Evolutionary conservation across 2,888 invertebrate genomes (phyloP).

Genomic region (Hipparchia sbordonii): DNA sequence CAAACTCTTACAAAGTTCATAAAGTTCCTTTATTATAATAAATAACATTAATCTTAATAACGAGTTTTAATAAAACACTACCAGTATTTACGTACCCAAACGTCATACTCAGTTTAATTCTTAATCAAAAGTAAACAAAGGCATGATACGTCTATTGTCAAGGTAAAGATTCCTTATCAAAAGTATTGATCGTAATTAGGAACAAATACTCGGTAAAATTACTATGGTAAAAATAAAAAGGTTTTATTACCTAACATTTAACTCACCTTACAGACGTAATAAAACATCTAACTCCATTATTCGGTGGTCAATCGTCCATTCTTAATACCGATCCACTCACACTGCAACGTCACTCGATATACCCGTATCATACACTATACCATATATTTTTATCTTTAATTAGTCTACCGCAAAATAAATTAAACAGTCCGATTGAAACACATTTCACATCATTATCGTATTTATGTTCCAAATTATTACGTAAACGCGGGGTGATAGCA

Average conservation of each 20-base stretch:
- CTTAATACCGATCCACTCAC: slow-evolving; percentile 62
- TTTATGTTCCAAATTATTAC: slow-evolving; percentile 47
- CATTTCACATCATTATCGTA: slow-evolving; percentile 37
- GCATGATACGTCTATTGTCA: neutral
- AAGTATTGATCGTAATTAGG: neutral
- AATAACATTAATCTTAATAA: neutral
- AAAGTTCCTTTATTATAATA: too few relatives aligned
- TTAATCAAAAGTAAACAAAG: neutral
- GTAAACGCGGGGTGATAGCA: slow-evolving; percentile 52
- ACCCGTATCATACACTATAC: slow-evolving; percentile 28
- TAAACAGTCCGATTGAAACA: slow-evolving; percentile 28
- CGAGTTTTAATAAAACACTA: too few relatives aligned
- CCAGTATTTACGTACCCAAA: neutral
- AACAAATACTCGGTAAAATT: neutral
- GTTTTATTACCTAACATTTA: neutral
- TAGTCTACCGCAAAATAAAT: slow-evolving; percentile 25
- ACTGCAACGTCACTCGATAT: slow-evolving; percentile 56
- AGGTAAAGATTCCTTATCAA: neutral
- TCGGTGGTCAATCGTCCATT: slow-evolving; percentile 55
- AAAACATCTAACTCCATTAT: slow-evolving; percentile 63
- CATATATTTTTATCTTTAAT: slow-evolving; percentile 38
- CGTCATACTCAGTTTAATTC: neutral
- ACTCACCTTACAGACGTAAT: slow-evolving; percentile 53
- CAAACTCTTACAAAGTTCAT: too few relatives aligned
- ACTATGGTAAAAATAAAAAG: neutral